Evolutionary conservation across 2,797 vertebrate species (phyloP), one percentile per base, ranked within the genome.

Genomic region (Melanotaenia trifasciata): DNA sequence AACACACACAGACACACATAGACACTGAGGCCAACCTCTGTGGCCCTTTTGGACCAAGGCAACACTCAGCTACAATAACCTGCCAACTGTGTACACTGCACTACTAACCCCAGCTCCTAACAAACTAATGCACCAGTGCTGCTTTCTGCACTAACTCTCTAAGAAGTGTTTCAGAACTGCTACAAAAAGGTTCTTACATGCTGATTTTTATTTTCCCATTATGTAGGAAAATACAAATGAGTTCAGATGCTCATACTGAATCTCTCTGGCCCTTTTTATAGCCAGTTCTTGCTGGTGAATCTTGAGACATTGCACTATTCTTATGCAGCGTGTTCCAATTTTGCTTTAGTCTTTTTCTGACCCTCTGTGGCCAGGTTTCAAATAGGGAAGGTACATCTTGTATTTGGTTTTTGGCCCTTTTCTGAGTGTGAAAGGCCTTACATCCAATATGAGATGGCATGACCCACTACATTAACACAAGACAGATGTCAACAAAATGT

Each of bases 101-200:
- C 93, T 92, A 94, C 96, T 96, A 96, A 96, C 95, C 95, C 90
- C 92, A 90, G 92, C 93, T 94, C 91, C 94, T 95, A 96, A 96
- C 95, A 92, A 92, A 95, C 95, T 96, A 95, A 96, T 89, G 84
- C 93, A 92, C 92, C 94, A 91, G 89, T 95, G 88, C 91, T 90
- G 91, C 94, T 94, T 90, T 89, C 91, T 87, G 94, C 91, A 93
- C 94, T 96, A 95, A 94, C 93, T 92, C 91, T 93, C 90, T 93
- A 90, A 63, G 5, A 73, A 67, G 91, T 94, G 85, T 91, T 87
- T 93, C 90, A 87, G 84, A 91, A 74, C 68, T 75, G 77, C 80
- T 82, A 72, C 50, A 79, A 67, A 68, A 65, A 68, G 64, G 78
- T 78, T 76, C 20, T 61, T 76, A 78, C 58, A 61, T 81, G 58